phyloP scores from a whole-genome alignment of 2,113 vertebrate species.

The Holacanthus passer region DNA sequence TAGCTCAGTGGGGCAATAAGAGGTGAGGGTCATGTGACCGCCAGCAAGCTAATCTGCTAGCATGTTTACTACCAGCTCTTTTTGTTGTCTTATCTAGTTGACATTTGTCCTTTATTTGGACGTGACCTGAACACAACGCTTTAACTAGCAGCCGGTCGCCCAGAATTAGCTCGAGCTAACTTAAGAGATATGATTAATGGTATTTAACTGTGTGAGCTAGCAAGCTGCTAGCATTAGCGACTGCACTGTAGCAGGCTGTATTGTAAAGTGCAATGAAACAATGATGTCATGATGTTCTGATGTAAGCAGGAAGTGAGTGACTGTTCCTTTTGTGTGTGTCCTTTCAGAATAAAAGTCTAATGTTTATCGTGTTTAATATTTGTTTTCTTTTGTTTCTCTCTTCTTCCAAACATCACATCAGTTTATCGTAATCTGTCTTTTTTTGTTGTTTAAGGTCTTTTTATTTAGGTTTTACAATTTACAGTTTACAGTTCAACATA shows the following conservation, averaged over 20 bases:
- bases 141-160: neutral
- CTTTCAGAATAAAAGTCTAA: conserved; percentile 60
- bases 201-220: conserved; percentile 2
- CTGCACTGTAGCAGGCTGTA: conserved; percentile 2
- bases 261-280: neutral
- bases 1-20: no score
- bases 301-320: conserved; percentile 26
- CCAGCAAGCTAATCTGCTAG: neutral
- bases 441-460: no score
- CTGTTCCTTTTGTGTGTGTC: conserved; percentile 44
- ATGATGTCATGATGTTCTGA: conserved; percentile 7
- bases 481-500: no score
- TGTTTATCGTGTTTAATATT: neutral
- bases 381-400: neutral
- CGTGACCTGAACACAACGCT: conserved; percentile 3
- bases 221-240: neutral
- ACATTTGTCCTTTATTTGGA: neutral
- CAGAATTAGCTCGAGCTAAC: neutral
- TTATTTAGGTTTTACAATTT: no score
- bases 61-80: no score
- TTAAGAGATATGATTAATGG: neutral
- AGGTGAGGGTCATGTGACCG: neutral
- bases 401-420: neutral
- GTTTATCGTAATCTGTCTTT: neutral
- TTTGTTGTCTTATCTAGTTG: no score